These are phyloP conservation scores for Paramormyrops hopkinsi DNA, from an alignment of 2,797 vertebrate species.

Conservation along the genomic window DNA sequence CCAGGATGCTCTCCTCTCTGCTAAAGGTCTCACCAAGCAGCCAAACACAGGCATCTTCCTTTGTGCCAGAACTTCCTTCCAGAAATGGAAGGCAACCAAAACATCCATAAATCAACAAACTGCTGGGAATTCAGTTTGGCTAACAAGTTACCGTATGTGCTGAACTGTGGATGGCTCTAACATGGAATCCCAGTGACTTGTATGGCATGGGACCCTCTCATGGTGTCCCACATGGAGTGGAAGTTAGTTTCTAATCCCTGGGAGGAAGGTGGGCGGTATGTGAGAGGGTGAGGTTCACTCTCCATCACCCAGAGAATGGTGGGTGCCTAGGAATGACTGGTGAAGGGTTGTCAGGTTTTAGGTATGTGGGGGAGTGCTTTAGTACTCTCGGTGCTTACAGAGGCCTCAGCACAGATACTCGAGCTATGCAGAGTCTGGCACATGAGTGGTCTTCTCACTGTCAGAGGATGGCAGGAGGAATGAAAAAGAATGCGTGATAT, in stretches of 20 bases:
- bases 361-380: conserved; percentile 48
- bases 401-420: conserved; percentile 42
- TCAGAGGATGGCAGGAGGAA: conserved; percentile 1
- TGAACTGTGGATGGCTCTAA: background rate
- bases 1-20: background rate
- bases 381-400: background rate
- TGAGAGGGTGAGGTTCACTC: conserved; percentile 9
- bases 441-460: conserved; percentile 23
- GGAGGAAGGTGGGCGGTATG: background rate
- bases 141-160: background rate
- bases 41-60: background rate
- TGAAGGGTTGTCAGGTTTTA: conserved; percentile 42
- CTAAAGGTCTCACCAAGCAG: background rate
- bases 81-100: background rate
- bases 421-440: conserved; percentile 38
- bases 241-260: conserved; percentile 30
- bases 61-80: background rate
- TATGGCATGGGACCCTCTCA: background rate
- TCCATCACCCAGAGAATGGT: conserved; percentile 39
- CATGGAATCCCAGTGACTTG: background rate
- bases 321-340: conserved; percentile 33
- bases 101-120: background rate
- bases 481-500: background rate
- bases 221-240: conserved; percentile 19
- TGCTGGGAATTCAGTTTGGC: background rate